Percentiles rank a stretch among this genome's conserved stretches.
phyloP scores from a whole-genome alignment of 2,113 vertebrate species.

The Mirza zaza region DNA sequence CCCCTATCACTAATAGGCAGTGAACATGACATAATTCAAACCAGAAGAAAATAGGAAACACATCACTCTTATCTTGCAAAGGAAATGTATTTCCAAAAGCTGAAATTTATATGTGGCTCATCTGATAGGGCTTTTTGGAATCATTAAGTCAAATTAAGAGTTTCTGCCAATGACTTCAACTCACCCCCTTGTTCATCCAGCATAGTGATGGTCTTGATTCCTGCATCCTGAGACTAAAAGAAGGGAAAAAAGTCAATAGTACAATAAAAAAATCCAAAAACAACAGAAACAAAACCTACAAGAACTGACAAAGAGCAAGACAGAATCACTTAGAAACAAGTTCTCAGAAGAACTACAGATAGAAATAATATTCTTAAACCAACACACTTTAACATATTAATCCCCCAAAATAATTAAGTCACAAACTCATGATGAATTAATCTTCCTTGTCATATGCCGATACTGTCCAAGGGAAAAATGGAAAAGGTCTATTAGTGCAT shows the following conservation, averaged over 20 bases:
- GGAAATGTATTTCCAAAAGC: background rate
- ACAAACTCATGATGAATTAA: conserved; percentile 19
- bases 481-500: background rate
- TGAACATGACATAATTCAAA: conserved; percentile 40
- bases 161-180: conserved; percentile 65
- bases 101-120: conserved; percentile 16
- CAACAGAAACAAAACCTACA: conserved; percentile 20
- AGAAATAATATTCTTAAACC: background rate
- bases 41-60: conserved; percentile 39
- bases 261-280: conserved; percentile 40
- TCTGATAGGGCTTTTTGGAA: background rate
- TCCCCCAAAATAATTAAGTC: background rate
- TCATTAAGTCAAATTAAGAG: background rate
- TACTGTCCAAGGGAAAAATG: conserved; percentile 18
- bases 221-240: conserved; percentile 91
- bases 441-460: conserved; percentile 15
- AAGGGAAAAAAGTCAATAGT: conserved; percentile 17
- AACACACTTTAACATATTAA: conserved; percentile 41
- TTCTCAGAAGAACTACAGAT: background rate
- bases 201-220: conserved; percentile 93
- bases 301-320: conserved; percentile 4
- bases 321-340: conserved; percentile 20
- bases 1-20: background rate
- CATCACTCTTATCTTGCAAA: conserved; percentile 35
- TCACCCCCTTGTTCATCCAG: conserved; percentile 96